Evolutionary conservation across 1,140 invertebrate species (phyloP).

Genomic region (Pachyrhynchus sulphureomaculatus): DNA sequence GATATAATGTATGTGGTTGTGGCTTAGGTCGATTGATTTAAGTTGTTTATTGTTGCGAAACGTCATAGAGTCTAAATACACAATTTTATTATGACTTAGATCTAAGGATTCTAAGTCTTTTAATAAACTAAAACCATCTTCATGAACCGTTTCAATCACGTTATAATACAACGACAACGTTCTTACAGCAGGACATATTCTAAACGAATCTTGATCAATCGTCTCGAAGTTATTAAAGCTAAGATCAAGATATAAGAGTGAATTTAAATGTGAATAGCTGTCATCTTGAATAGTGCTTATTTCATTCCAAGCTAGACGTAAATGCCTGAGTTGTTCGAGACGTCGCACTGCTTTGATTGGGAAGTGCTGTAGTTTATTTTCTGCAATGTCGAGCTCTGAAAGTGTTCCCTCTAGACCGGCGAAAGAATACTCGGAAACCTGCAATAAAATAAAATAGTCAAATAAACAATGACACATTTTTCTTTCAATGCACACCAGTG

Average conservation of each 20-base stretch:
- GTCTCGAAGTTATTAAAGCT: conserved; percentile 82
- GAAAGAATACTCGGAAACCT: conserved; percentile 80
- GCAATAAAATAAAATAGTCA: no score
- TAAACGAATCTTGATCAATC: conserved; percentile 74
- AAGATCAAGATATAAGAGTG: conserved; percentile 76
- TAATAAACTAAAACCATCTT: conserved; percentile 72
- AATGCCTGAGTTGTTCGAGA: conserved; percentile 68
- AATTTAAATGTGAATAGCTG: conserved; percentile 68
- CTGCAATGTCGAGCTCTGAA: conserved; percentile 79
- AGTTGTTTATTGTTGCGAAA: conserved; percentile 75
- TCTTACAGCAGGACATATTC: conserved; percentile 73
- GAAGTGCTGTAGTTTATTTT: conserved; percentile 81
- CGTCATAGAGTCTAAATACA: conserved; percentile 67
- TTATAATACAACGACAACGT: conserved; percentile 83
- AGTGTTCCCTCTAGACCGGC: conserved; percentile 79
- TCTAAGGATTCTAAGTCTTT: conserved; percentile 79
- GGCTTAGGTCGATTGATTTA: conserved; percentile 79
- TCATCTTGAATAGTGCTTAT: conserved; percentile 71
- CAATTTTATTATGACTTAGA: conserved; percentile 84
- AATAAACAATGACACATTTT: no score
- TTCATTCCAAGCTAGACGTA: conserved; percentile 83
- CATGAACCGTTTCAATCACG: conserved; percentile 74
- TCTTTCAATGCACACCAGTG: no score
- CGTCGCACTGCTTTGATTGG: conserved; percentile 76
- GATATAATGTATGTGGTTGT: conserved; percentile 86